These are phyloP conservation scores for Eupithecia inturbata DNA, from an alignment of 2,888 invertebrate genomes.

Conservation along the genomic window DNA sequence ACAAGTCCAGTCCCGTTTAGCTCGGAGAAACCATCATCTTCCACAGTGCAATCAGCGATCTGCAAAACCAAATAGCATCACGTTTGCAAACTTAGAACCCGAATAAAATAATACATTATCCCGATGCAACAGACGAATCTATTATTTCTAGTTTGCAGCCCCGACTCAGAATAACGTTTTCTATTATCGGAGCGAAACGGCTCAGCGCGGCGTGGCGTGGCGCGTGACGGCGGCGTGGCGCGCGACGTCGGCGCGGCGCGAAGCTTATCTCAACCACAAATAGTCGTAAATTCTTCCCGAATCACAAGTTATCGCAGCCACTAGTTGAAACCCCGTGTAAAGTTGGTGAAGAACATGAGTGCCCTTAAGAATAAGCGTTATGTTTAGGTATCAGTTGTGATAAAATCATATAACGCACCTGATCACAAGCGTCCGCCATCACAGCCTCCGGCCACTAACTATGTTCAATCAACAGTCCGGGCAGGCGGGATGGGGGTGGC, in stretches of 20 bases:
- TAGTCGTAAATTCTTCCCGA: not conserved
- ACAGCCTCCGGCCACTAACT: constrained; percentile 19
- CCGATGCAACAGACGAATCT: not conserved
- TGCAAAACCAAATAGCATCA: constrained; percentile 38
- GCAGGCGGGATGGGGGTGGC: constrained; percentile 17
- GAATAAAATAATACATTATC: not conserved
- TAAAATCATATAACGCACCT: constrained; percentile 1
- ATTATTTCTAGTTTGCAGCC: not conserved
- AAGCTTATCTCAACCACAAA: not conserved
- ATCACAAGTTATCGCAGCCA: not conserved
- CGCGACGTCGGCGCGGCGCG: not conserved
- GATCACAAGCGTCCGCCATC: constrained; percentile 3
- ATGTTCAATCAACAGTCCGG: constrained; percentile 17
- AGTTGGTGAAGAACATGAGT: not conserved
- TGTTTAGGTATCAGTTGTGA: not conserved
- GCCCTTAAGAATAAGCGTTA: not conserved
- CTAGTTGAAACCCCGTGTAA: not conserved
- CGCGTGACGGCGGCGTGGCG: no score
- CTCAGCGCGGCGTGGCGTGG: no score
- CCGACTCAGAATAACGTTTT: not conserved
- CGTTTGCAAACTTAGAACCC: not conserved
- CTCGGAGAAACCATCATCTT: constrained; percentile 65
- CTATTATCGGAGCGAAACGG: not conserved
- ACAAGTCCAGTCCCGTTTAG: constrained; percentile 72
- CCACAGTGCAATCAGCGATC: constrained; percentile 62